phyloP scores from a whole-genome alignment of 2,888 invertebrate species.

The Scaptomyza polygonia region DNA sequence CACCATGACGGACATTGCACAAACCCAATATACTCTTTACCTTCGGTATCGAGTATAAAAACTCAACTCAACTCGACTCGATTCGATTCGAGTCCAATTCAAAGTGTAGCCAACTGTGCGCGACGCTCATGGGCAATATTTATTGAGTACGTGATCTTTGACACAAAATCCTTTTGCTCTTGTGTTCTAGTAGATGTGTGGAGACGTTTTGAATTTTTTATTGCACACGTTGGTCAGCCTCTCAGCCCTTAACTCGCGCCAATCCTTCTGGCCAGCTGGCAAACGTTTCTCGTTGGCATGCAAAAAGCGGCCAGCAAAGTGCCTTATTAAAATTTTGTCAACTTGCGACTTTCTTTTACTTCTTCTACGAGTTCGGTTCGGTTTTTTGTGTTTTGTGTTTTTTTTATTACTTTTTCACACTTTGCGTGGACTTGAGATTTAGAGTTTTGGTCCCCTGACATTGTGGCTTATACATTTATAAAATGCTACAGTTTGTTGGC shows the following conservation, averaged over 20 bases:
- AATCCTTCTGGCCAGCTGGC: constrained; percentile 60
- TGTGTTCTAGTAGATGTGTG: constrained; percentile 81
- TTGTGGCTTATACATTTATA: constrained; percentile 64
- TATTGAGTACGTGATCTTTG: constrained; percentile 85
- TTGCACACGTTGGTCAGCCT: constrained; percentile 62
- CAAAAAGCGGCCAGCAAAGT: constrained; percentile 71
- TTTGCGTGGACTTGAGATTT: constrained; percentile 38
- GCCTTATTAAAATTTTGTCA: constrained; percentile 80
- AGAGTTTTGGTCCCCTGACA: constrained; percentile 50
- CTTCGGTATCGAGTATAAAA: too few species aligned
- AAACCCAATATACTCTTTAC: too few species aligned
- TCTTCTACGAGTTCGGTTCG: neutral
- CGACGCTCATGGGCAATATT: constrained; percentile 82
- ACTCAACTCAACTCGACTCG: constrained; percentile 4
- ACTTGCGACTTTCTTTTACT: constrained; percentile 54
- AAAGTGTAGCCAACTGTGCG: constrained; percentile 72
- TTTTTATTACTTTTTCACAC: constrained; percentile 67
- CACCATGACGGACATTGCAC: too few species aligned
- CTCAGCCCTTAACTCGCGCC: too few species aligned
- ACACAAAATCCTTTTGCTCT: constrained; percentile 72
- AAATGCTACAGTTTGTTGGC: constrained; percentile 21
- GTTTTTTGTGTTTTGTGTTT: too few species aligned
- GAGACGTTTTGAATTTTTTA: constrained; percentile 84
- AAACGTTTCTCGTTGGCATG: constrained; percentile 60
- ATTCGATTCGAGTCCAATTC: constrained; percentile 25